Evolutionary conservation across 2,888 invertebrate genomes (phyloP).

Genomic region (Lordiphosa andalusiaca): DNA sequence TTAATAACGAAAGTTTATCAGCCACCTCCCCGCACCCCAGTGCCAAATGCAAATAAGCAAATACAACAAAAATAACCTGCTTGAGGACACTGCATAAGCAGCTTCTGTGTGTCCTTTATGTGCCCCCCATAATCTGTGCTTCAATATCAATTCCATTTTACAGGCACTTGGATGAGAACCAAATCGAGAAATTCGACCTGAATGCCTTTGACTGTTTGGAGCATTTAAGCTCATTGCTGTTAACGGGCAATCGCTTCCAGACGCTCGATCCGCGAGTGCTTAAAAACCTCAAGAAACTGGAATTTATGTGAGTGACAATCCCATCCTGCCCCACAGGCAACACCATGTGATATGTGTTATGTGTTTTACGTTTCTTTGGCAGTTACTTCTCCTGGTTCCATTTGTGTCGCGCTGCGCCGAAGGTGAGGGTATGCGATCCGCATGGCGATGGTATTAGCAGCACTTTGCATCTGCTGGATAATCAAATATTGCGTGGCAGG

Average conservation of each 20-base stretch:
- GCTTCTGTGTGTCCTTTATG: slow-evolving; percentile 30
- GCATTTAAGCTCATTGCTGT: slow-evolving; percentile 81
- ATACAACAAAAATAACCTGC: background rate
- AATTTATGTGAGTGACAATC: slow-evolving; percentile 80
- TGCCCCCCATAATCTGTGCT: slow-evolving; percentile 1
- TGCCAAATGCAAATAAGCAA: slow-evolving; percentile 32
- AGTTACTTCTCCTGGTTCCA: slow-evolving; percentile 84
- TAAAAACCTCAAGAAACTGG: slow-evolving; percentile 78
- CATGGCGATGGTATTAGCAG: slow-evolving; percentile 84
- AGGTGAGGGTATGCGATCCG: slow-evolving; percentile 83
- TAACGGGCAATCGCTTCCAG: slow-evolving; percentile 78
- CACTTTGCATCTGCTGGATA: slow-evolving; percentile 83
- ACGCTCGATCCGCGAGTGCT: slow-evolving; percentile 79
- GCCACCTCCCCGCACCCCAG: slow-evolving; percentile 9
- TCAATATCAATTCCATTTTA: slow-evolving; percentile 29
- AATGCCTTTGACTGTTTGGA: slow-evolving; percentile 80
- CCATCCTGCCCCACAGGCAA: too few species aligned
- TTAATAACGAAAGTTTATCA: slow-evolving; percentile 45
- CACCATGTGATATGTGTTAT: background rate
- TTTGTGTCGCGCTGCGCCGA: slow-evolving; percentile 82
- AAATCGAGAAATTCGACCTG: slow-evolving; percentile 78
- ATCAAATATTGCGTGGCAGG: slow-evolving; percentile 82
- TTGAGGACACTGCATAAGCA: background rate
- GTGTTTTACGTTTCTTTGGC: slow-evolving; percentile 38
- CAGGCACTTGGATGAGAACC: slow-evolving; percentile 81